Evolutionary conservation across 2,888 invertebrate species (phyloP).

Genomic region (Gonocerus acuteangulatus): DNA sequence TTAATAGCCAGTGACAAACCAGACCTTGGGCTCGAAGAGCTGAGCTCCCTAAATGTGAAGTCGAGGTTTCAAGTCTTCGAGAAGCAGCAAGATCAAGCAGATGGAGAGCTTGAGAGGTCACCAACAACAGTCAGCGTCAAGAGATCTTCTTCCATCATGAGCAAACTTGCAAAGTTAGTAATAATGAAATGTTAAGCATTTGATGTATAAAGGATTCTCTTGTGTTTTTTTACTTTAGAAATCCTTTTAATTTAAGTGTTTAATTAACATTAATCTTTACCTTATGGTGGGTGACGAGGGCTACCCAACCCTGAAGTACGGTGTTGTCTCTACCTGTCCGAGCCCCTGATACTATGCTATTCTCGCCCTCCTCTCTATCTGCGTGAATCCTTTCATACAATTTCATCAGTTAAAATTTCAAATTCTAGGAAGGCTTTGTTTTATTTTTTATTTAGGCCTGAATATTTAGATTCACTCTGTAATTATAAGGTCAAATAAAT

Average conservation of each 20-base stretch:
- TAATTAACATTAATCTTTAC: too few species aligned
- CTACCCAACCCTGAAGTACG: too few species aligned
- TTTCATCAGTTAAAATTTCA: too few species aligned
- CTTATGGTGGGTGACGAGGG: too few species aligned
- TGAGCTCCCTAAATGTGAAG: constrained; percentile 73
- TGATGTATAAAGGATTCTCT: not conserved
- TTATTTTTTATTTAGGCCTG: too few species aligned
- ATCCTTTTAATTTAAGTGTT: not conserved
- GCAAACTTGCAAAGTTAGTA: constrained; percentile 69
- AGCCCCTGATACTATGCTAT: too few species aligned
- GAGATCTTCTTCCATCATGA: constrained; percentile 65
- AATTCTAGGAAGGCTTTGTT: too few species aligned
- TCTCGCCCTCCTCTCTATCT: too few species aligned
- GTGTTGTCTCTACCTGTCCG: too few species aligned
- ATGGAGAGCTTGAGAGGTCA: constrained; percentile 46
- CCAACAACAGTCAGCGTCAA: constrained; percentile 52
- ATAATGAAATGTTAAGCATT: not conserved
- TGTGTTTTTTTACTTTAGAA: not conserved
- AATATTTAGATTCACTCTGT: too few species aligned
- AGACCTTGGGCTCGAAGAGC: constrained; percentile 72
- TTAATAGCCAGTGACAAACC: constrained; percentile 73
- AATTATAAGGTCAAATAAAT: too few species aligned
- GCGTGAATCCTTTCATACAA: too few species aligned
- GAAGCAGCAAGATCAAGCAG: constrained; percentile 47
- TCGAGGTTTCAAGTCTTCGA: constrained; percentile 81